Evolutionary conservation across 2,113 vertebrate species (phyloP), one percentile per base, ranked within the genome.

Genomic region (Stigmatopora nigra): DNA sequence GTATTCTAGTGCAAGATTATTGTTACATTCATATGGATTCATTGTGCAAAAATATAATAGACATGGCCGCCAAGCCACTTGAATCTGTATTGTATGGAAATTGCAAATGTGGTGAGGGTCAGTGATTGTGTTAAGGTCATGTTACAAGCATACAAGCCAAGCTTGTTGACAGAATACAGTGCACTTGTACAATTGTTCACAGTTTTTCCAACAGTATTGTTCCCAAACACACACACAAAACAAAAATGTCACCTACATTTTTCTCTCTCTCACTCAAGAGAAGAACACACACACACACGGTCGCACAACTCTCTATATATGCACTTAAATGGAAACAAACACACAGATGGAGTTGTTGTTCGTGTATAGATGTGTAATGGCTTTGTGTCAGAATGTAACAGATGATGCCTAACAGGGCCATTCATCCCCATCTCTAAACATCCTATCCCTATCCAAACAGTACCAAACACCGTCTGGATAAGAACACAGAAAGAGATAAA

Each of bases 401-500:
- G 86, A 90, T 89, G 87, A 81, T 70, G 85, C 80, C 77, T 68
- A 82, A 81, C 83, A 78, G 67, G 72, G 70, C 79, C 87, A 88
- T 90, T 88, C 85, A 87, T 90, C 87, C 83, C 86, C 79, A 89
- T 91, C 89, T 87, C 73, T 75, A 80, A 78, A 77, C 78, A 82
- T 82, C 79, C 80, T 78, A 77, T 78, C 75, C 76, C 73, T 85
- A 84, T 80, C 82, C 72, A 86, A 81, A 81, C 81, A 85, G 78
- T 67, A 64, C 52, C 68, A 82, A 81, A 84, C 84, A 89, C 87
- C 86, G 87, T 76, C 85, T 81, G 73, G 82, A 72, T 82, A 80
- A 84, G 80, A 87, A 31, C 53, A 56, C 10, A 25, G 14, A 84
- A 82, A 84, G 69, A 84, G 72, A 88, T 85, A 88, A 85, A 85